These are phyloP conservation scores for Neostethus bicornis DNA, from an alignment of 2,797 vertebrate genomes.

Conservation along the genomic window DNA sequence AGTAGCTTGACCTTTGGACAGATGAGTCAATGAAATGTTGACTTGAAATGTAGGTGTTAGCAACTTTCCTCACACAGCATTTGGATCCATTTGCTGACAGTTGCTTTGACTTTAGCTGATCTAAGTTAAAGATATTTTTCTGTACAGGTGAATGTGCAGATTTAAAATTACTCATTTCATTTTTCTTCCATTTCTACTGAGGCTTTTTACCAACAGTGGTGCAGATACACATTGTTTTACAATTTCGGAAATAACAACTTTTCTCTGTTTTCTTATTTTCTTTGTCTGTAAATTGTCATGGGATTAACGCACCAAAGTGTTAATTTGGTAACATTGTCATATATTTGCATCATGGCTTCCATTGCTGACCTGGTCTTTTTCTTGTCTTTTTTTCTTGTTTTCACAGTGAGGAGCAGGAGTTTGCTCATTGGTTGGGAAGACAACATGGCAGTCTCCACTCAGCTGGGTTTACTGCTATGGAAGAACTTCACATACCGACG, in stretches of 20 bases:
- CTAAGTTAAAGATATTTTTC: conserved; percentile 13
- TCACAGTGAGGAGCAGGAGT: conserved; percentile 65
- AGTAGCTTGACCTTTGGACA: conserved; percentile 56
- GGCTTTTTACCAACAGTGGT: background rate
- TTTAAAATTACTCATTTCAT: background rate
- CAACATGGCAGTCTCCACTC: conserved; percentile 90
- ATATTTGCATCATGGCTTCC: background rate
- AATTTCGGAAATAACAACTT: conserved; percentile 1
- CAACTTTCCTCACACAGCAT: conserved; percentile 28
- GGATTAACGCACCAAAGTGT: background rate
- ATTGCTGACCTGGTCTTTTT: conserved; percentile 31
- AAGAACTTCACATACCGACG: conserved; percentile 96
- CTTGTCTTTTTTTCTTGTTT: too few species aligned
- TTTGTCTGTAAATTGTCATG: background rate
- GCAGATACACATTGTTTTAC: background rate
- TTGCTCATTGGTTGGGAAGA: conserved; percentile 66
- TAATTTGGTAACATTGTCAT: background rate
- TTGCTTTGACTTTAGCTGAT: conserved; percentile 14
- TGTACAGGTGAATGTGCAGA: conserved; percentile 33
- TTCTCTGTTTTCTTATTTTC: conserved; percentile 35
- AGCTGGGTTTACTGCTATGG: conserved; percentile 95
- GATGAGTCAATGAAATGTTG: conserved; percentile 40
- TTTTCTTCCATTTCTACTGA: background rate
- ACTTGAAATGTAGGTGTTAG: conserved; percentile 13
- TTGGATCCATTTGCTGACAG: conserved; percentile 17